These are phyloP conservation scores for Ceratoteleas bidentatus DNA, from an alignment of 1,140 invertebrate genomes.

Conservation along the genomic window DNA sequence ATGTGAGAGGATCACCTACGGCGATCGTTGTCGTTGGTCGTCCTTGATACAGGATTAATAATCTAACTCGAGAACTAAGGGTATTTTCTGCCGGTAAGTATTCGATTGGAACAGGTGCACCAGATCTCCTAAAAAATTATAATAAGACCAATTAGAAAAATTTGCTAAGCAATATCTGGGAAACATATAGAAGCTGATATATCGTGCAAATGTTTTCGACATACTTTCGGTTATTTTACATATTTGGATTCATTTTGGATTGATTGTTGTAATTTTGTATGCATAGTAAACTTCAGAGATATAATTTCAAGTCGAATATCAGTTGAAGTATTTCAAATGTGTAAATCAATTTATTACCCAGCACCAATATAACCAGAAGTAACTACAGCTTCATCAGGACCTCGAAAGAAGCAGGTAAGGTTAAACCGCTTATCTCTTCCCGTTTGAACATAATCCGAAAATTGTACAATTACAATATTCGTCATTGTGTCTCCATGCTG, in stretches of 20 bases:
- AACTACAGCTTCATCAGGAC: conserved; percentile 94
- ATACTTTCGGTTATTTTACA: too few species aligned
- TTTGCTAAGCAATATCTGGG: too few species aligned
- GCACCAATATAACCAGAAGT: conserved; percentile 96
- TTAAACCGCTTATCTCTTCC: conserved; percentile 95
- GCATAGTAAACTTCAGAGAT: too few species aligned
- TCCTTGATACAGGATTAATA: conserved; percentile 93
- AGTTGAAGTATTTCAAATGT: too few species aligned
- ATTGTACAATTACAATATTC: conserved; percentile 96
- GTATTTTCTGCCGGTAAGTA: conserved; percentile 95
- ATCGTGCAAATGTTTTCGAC: too few species aligned
- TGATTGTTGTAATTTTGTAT: too few species aligned
- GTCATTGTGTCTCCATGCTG: conserved; percentile 96
- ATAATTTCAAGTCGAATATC: too few species aligned
- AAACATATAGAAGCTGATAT: too few species aligned
- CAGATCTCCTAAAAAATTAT: conserved; percentile 85
- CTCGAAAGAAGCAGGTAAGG: conserved; percentile 93
- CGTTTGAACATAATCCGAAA: conserved; percentile 95
- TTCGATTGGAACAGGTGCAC: conserved; percentile 94
- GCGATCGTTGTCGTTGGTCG: conserved; percentile 95
- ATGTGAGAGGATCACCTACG: conserved; percentile 95
- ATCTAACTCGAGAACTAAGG: conserved; percentile 91
- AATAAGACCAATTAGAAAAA: too few species aligned
- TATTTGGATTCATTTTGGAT: too few species aligned
- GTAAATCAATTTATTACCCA: conserved; percentile 87